These are phyloP conservation scores for Platypus cylindrus DNA, from an alignment of 2,888 invertebrate species.

Conservation along the genomic window DNA sequence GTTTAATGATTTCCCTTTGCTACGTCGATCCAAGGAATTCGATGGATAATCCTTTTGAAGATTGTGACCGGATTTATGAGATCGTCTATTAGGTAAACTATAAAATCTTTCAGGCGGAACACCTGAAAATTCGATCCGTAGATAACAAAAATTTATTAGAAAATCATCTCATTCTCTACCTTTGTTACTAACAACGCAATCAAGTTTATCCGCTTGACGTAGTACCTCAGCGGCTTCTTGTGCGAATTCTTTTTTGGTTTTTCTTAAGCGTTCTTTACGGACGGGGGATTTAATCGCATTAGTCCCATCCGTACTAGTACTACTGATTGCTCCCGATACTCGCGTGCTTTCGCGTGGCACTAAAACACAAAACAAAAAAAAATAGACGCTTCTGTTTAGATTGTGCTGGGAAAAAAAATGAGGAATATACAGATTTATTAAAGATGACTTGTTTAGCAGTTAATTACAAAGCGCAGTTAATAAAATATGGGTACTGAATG, in stretches of 20 bases:
- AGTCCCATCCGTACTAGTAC: slow-evolving; percentile 38
- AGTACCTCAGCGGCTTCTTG: slow-evolving; percentile 65
- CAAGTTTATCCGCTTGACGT: slow-evolving; percentile 59
- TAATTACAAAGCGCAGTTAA: too few relatives aligned
- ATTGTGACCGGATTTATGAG: slow-evolving; percentile 36
- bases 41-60: slow-evolving; percentile 19
- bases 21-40: slow-evolving; percentile 24
- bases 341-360: slow-evolving; percentile 36
- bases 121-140: slow-evolving; percentile 23
- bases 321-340: slow-evolving; percentile 36
- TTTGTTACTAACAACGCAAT: slow-evolving; percentile 37
- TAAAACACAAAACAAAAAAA: slow-evolving; percentile 27
- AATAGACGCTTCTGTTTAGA: too few relatives aligned
- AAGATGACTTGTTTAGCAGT: too few relatives aligned
- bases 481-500: too few relatives aligned
- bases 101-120: slow-evolving; percentile 48
- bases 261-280: slow-evolving; percentile 50
- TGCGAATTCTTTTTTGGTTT: slow-evolving; percentile 59
- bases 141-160: neutral
- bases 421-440: too few relatives aligned
- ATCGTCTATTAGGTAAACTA: slow-evolving; percentile 52
- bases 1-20: slow-evolving; percentile 36
- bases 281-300: slow-evolving; percentile 37
- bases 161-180: slow-evolving; percentile 16
- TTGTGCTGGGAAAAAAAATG: neutral